Evolutionary conservation across 2,888 invertebrate genomes (phyloP), one percentile per base, ranked within the genome.

Genomic region (Stratiomys singularior): DNA sequence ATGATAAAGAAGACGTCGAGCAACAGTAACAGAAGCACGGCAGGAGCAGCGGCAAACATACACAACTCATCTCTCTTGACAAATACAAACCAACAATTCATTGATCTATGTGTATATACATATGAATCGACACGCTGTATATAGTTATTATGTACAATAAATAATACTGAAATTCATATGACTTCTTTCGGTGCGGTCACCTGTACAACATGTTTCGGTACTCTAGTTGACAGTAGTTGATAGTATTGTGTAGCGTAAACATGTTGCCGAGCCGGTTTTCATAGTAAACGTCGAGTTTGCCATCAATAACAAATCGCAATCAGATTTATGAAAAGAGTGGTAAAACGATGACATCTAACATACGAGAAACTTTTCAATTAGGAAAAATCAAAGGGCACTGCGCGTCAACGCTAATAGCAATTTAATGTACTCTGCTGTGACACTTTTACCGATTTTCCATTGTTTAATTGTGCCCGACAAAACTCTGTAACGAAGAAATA

Each of bases 181-280:
- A 79, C 77, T 77, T 74, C 58, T 74, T 74, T 69, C 69, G 47
- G 69, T 69, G 69, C 69, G 74, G 74, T 74, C 74, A 74, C 74
- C 74, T 74, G 74, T 74, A 74, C 74, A 74, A 60, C 74, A 71
- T 63, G 81, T 82, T 82, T 69, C 78, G 76, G 76, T 72, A 60
- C 60, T 44, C 71, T 30, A 76, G 82, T 82, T 83, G 83, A 83
- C 83, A 83, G 83, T 83, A 82, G 82, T 82, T 83, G 82, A 82
- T 82, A 81, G 81, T 81, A 82, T 81, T 82, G 82, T 82, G 81
- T 80, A 81, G 82, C 81, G 82, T 82, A 81, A 82, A 83, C 83
- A 83, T 60, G 74, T 23, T 56, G 9, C 13, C 30, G 44, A 47
- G 69, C 69, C 69, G 74, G 74, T 74, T 74, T 30, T 28, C 5